A percentile compares a stretch with the other conserved stretches of the same genome.
phyloP scores from a whole-genome alignment of 1,140 invertebrate species.

The Achroia grisella region DNA sequence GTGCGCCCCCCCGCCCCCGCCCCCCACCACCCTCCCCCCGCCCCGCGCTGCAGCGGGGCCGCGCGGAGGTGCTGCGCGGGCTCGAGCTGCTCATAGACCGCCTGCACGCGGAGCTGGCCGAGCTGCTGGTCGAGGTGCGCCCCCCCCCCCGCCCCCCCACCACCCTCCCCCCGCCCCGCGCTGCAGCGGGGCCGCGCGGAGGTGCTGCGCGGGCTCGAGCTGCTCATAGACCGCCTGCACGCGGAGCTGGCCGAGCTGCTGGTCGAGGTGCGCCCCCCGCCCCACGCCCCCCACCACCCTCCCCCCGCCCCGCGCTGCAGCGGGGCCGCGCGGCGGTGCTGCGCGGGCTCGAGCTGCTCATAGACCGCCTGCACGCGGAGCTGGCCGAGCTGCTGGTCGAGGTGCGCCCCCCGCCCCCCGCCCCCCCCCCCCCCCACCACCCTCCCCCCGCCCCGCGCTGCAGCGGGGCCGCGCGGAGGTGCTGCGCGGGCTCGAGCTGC shows the following conservation, averaged over 20 bases:
- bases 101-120: constrained; percentile 95
- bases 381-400: constrained; percentile 95
- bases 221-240: constrained; percentile 98
- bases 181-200: constrained; percentile 92
- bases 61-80: constrained; percentile 94
- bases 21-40: constrained; percentile 89
- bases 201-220: constrained; percentile 94
- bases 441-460: too few species aligned
- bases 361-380: constrained; percentile 97
- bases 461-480: too few species aligned
- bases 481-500: too few species aligned
- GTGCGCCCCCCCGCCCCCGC: constrained; percentile 94
- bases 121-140: constrained; percentile 95
- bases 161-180: constrained; percentile 90
- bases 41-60: constrained; percentile 89
- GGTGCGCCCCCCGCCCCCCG: too few species aligned
- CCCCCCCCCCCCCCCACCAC: too few species aligned
- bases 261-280: constrained; percentile 92
- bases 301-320: constrained; percentile 88
- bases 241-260: constrained; percentile 94
- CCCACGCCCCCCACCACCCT: constrained; percentile 96
- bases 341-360: constrained; percentile 94
- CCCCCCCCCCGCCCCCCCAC: constrained; percentile 96
- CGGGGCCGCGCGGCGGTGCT: constrained; percentile 95
- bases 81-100: constrained; percentile 98